These are phyloP conservation scores for Lamellibrachia luymesi DNA, from an alignment of 1,140 invertebrate genomes.

Conservation along the genomic window DNA sequence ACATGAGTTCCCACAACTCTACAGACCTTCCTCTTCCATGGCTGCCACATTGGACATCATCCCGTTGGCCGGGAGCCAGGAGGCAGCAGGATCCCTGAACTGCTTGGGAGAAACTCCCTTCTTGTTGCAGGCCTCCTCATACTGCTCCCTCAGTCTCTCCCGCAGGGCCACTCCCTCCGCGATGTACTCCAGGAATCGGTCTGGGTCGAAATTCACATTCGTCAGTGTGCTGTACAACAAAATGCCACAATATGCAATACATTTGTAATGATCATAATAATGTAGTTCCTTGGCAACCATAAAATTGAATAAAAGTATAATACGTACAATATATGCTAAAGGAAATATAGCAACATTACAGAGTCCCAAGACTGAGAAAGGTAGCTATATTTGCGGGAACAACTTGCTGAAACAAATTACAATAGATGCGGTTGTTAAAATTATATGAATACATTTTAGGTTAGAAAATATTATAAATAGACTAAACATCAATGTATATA, in stretches of 20 bases:
- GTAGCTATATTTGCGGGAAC: no score
- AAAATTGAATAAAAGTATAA: background rate
- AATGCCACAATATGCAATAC: background rate
- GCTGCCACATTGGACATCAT: constrained; percentile 21
- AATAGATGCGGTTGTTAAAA: no score
- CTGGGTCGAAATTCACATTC: constrained; percentile 39
- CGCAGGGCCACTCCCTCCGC: constrained; percentile 29
- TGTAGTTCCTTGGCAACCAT: background rate
- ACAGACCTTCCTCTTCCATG: constrained; percentile 18
- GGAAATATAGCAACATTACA: no score
- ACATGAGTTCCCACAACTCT: no score
- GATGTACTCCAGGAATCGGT: constrained; percentile 35
- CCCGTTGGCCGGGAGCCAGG: constrained; percentile 30
- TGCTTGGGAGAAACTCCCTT: constrained; percentile 20
- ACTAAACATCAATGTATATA: no score
- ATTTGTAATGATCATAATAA: background rate
- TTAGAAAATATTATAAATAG: no score
- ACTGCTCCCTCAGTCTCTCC: constrained; percentile 25
- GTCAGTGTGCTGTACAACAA: constrained; percentile 33
- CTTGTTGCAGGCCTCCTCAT: constrained; percentile 20
- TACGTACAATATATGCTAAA: background rate
- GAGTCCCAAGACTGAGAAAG: no score
- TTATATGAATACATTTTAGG: no score
- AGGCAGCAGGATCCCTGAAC: constrained; percentile 23
- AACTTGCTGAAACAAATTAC: no score